A percentile compares a stretch with the other conserved stretches of the same genome.
Evolutionary conservation across 92 coral and sea anemone genomes (phyloP).

Genomic region (Parazoanthus darwini): DNA sequence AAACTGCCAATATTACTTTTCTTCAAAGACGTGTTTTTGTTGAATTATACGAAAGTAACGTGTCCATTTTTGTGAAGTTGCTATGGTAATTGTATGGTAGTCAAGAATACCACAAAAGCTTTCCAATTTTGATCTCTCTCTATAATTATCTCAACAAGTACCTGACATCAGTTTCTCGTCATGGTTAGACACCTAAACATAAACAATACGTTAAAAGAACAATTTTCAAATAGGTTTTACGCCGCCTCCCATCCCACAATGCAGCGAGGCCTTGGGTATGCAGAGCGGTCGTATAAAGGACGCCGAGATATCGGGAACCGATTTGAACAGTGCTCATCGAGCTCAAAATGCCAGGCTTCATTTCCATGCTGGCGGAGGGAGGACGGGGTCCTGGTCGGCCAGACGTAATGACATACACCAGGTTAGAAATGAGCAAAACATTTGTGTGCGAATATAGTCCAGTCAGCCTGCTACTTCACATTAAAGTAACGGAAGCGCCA

Average conservation of each 20-base stretch:
- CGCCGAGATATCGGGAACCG: constrained; percentile 30
- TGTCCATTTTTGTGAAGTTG: too few species aligned
- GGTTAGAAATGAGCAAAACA: neutral
- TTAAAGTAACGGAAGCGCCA: too few species aligned
- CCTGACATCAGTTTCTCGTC: too few species aligned
- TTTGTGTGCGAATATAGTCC: neutral
- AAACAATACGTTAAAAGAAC: neutral
- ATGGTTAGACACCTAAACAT: too few species aligned
- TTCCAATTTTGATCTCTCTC: too few species aligned
- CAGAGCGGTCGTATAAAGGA: constrained; percentile 36
- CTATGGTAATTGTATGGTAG: too few species aligned
- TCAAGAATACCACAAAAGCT: too few species aligned
- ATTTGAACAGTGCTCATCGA: neutral
- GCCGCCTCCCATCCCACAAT: constrained; percentile 25
- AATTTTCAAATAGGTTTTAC: neutral
- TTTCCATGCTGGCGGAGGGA: constrained; percentile 26
- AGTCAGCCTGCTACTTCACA: neutral
- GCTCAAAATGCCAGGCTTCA: constrained; percentile 41
- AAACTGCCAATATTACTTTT: too few species aligned
- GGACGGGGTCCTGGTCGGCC: constrained; percentile 33
- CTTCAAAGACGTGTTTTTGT: too few species aligned
- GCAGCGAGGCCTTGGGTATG: constrained; percentile 34
- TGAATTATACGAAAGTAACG: too few species aligned
- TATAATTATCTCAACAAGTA: too few species aligned
- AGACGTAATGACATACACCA: constrained; percentile 22